Evolutionary conservation across 2,797 vertebrate genomes (phyloP), one percentile per base, ranked within the genome.

Genomic region (Dromococcyx pavoninus): DNA sequence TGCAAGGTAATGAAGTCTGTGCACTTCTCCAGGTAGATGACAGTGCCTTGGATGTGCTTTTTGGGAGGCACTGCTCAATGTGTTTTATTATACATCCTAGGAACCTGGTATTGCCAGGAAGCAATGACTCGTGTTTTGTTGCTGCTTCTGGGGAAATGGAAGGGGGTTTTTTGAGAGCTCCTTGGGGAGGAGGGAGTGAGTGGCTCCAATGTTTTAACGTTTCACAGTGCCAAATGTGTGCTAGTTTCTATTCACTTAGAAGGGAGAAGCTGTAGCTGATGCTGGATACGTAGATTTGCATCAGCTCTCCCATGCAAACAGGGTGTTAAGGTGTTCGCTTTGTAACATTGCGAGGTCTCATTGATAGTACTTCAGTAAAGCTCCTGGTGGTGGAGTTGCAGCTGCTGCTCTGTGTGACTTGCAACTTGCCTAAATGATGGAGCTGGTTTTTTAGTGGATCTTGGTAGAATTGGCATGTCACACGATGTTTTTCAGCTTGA

Each of bases 401-500:
- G 60, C 44, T 77, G 79, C 78, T 58, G 35, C 77, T 53, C 27
- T 44, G 13, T 7, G 39, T 25, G 32, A 5, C 51, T 76, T 53
- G 17, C 30, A 50, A 24, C 44, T 82, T 65, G 86, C 70, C 24
- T 43, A 7, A 54, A 30, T 3, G 19, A 33, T 17, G 35, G 61
- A 77, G 39, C 19, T 71, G 37, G 65, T 84, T 39, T 16, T 19
- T 5, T 61, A 14, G 16, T 37, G 44, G 25, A n/a, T 46, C n/a
- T 46, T 43, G 33, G 30, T 75, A 58, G 22, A 27, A 48, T 70
- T 43, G 14, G n/a, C 37, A 13, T 39, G 78, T 66, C 19, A 35
- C 2, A 0, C 61, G 21, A 43, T 95, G 93, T 91, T 75, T 97
- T 98, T 78, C 96, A 99, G 99, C 96, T 99, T 22, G 98, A 98